Base-by-base conservation (phyloP, 1,140 invertebrate species). In the Drosophila baimaii region DNA sequence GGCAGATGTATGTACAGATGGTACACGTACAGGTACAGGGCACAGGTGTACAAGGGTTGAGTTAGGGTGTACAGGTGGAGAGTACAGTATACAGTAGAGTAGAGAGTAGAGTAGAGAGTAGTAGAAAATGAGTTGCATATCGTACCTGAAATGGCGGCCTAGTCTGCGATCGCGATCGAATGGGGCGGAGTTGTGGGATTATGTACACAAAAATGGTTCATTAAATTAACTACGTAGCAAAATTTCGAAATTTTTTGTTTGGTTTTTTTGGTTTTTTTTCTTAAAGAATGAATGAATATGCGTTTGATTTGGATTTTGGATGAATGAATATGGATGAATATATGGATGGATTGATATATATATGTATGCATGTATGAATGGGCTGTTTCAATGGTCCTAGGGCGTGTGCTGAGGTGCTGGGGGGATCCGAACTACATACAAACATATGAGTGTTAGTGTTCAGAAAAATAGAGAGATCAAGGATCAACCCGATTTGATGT, bases 131-230 rank as follows among this genome's bases (percentile, higher is more conserved):
- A 89, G 52, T 88, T 89, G 81, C 77, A 78, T 91, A 91, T 85
- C 88, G 88, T 91, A 91, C 90, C 90, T 91, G 90, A 90, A 85
- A 91, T 89, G 90, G 90, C 77, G 90, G 90, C 90, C 86, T 91
- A 91, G 90, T 91, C 90, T 91, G 90, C 90, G 82, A 83, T 91
- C 77, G 71, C 79, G 79, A 66, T 66, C 73, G 71, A 91, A 80
- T 79, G 90, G 84, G 84, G 84, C 83, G 84, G 83, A 83, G 83
- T 86, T 89, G 84, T 78, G 85, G 84, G 85, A 89, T 91, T 90
- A 90, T 90, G 86, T 88, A 88, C 81, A 89, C 79, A 85, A 90
- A 91, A 85, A 90, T 89, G 85, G 81, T 89, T 90, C 70, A 90
- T 90, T 89, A 80, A 90, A 89, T 54, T 85, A 91, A 85, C 81